Percentiles rank a stretch among this genome's conserved stretches.
phyloP scores from a whole-genome alignment of 2,888 invertebrate genomes.

The Hydroisotoma schaefferi region DNA sequence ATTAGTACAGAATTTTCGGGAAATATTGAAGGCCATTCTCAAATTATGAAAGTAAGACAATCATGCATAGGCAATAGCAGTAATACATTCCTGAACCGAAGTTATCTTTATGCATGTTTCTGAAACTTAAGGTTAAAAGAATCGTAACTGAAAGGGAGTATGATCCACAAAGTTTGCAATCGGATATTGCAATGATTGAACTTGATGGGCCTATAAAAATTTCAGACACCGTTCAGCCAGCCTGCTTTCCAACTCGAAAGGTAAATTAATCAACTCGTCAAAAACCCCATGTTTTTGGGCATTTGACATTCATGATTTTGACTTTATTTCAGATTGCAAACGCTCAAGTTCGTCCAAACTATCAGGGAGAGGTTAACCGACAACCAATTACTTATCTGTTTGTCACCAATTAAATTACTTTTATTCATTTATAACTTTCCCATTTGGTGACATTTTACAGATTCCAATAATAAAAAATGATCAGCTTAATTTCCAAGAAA shows the following conservation, averaged over 20 bases:
- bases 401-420: too few species aligned
- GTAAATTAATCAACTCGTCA: constrained; percentile 8
- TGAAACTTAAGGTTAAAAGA: too few species aligned
- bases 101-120: too few species aligned
- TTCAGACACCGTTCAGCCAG: constrained; percentile 35
- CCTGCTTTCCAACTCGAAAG: constrained; percentile 35
- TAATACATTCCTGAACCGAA: too few species aligned
- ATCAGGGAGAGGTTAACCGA: constrained; percentile 22
- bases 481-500: constrained; percentile 34
- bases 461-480: constrained; percentile 36
- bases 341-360: constrained; percentile 34
- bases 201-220: constrained; percentile 27
- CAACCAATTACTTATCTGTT: too few species aligned
- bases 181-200: constrained; percentile 39
- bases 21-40: constrained; percentile 32
- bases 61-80: constrained; percentile 25
- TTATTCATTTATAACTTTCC: neutral
- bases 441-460: constrained; percentile 8
- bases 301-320: neutral
- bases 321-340: constrained; percentile 20
- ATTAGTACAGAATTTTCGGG: constrained; percentile 34
- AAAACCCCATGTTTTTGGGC: neutral
- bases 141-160: constrained; percentile 35
- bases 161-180: constrained; percentile 32
- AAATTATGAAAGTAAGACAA: constrained; percentile 28